Evolutionary conservation across 2,797 vertebrate genomes (phyloP).

Genomic region (Oreochromis grahami): DNA sequence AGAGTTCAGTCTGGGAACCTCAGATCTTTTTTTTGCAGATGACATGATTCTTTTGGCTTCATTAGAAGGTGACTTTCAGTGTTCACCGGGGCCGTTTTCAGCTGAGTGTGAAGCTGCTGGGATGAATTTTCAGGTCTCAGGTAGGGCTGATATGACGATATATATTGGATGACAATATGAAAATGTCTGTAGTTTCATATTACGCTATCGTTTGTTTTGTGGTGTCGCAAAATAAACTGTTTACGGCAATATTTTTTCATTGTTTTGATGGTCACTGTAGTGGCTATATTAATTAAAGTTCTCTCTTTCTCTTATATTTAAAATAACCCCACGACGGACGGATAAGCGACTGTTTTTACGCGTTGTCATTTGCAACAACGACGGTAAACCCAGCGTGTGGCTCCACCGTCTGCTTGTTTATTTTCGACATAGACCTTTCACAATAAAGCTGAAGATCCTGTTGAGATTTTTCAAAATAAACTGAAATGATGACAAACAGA

Average conservation of each 20-base stretch:
- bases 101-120: not conserved
- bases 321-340: not conserved
- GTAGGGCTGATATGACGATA: not conserved
- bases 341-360: not conserved
- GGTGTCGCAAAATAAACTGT: not conserved
- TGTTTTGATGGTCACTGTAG: not conserved
- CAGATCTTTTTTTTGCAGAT: not conserved
- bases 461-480: not conserved
- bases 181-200: not conserved
- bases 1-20: not conserved
- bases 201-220: not conserved
- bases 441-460: not conserved
- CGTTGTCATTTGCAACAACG: rapidly evolving
- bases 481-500: not conserved
- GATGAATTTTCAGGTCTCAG: not conserved
- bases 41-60: not conserved
- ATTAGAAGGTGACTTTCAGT: not conserved
- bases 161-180: not conserved
- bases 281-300: not conserved
- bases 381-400: not conserved
- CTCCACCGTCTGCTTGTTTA: not conserved
- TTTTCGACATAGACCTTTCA: not conserved
- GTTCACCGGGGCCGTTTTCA: not conserved
- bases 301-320: not conserved
- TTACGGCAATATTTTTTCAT: rapidly evolving